A percentile compares a stretch with the other conserved stretches of the same genome.
Conservation (phyloP, 2,113 vertebrate species). For the Podocnemis expansa region DNA sequence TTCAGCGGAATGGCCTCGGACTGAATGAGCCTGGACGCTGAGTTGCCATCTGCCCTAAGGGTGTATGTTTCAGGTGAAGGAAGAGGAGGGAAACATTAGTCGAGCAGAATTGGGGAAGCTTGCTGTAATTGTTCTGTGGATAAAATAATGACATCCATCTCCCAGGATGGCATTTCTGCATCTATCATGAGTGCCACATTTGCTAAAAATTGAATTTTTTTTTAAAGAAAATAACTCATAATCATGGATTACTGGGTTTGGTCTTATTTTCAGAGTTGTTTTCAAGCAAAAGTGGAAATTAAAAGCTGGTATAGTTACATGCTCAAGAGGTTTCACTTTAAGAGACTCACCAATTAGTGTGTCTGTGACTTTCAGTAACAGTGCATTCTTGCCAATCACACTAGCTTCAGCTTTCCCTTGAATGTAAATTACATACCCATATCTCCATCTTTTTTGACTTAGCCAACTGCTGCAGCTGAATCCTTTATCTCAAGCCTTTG, state of each 20-base stretch:
- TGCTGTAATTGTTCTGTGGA: background rate
- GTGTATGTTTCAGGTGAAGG: background rate
- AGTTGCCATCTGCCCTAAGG: background rate
- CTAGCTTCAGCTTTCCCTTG: conserved; percentile 58
- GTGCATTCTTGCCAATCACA: conserved; percentile 54
- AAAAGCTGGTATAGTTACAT: conserved; percentile 52
- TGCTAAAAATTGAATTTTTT: conserved; percentile 19
- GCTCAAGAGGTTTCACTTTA: conserved; percentile 61
- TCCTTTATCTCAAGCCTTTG: fast-evolving
- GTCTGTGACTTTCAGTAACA: conserved; percentile 65
- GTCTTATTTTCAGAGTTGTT: conserved; percentile 50
- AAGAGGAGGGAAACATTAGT: background rate
- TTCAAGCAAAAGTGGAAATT: conserved; percentile 63
- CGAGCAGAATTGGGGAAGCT: background rate
- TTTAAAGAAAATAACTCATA: conserved; percentile 7
- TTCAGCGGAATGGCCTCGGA: background rate
- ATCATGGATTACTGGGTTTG: conserved; percentile 23
- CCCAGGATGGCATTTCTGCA: background rate
- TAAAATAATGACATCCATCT: background rate
- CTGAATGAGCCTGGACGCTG: fast-evolving
- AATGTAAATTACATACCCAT: conserved; percentile 47
- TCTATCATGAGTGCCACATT: background rate
- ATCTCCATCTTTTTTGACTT: background rate
- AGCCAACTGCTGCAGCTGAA: background rate
- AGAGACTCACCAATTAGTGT: conserved; percentile 58